These are phyloP conservation scores for Rhogogaster chlorosoma DNA, from an alignment of 2,888 invertebrate genomes.

Conservation along the genomic window DNA sequence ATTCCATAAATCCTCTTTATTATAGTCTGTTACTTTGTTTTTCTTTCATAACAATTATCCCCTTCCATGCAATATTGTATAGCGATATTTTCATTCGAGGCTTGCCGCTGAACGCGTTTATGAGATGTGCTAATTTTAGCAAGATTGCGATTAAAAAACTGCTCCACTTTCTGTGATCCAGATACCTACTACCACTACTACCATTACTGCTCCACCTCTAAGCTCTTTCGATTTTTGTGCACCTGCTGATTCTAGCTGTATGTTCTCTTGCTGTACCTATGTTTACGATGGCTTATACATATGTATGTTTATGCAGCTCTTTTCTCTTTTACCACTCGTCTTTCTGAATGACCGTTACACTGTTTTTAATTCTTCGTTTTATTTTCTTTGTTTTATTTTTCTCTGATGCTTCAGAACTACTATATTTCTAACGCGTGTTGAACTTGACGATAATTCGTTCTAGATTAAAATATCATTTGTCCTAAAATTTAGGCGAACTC, in stretches of 20 bases:
- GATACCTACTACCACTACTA: slow-evolving; percentile 30
- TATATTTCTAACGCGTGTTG: neutral
- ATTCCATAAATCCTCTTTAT: neutral
- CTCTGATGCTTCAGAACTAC: neutral
- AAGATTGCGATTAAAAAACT: slow-evolving; percentile 69
- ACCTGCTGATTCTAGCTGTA: neutral
- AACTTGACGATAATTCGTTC: neutral
- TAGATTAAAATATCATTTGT: neutral
- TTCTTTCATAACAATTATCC: neutral
- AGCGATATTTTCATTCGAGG: slow-evolving; percentile 20
- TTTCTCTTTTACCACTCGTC: neutral
- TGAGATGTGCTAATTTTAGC: slow-evolving; percentile 68
- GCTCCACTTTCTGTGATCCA: slow-evolving; percentile 62
- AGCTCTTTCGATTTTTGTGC: neutral
- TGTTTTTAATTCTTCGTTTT: neutral
- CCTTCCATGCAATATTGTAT: neutral
- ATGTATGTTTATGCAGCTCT: neutral
- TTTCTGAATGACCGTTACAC: neutral
- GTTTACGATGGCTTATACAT: neutral
- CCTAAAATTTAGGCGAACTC: neutral
- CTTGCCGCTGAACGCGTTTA: slow-evolving; percentile 57
- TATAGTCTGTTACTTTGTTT: neutral
- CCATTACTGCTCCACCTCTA: neutral
- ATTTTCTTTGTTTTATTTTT: neutral
- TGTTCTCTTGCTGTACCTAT: neutral